Evolutionary conservation across 2,113 vertebrate species (phyloP), one percentile per base, ranked within the genome.

Genomic region (Pantherophis guttatus): DNA sequence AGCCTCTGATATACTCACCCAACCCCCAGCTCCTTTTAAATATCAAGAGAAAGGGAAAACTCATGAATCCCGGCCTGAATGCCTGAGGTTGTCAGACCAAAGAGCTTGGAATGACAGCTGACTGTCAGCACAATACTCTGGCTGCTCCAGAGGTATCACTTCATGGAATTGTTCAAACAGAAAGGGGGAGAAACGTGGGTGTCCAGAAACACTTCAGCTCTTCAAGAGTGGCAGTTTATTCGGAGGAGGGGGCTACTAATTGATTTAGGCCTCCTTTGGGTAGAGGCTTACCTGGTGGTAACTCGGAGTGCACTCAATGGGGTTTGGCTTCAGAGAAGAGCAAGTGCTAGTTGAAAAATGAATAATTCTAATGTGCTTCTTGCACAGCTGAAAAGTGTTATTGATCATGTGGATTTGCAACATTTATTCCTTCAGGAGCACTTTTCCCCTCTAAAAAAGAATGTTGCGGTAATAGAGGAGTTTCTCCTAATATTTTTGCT

Each of bases 91-190:
- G 95, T 97, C 97, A 97, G 97, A 97, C 97, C 96, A 98, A 98
- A 97, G 97, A 97, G 98, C 96, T 97, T 95, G 98, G 97, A 98
- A 97, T 98, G 98, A 98, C 98, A 98, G 97, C 98, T 98, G 98
- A 98, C 97, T 98, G 97, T 98, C 97, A 98, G 91, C 92, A 96
- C 97, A 97, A 96, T 97, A 97, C 96, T 97, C 65, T 93, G 95
- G 96, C 96, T 93, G 96, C 96, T 93, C 94, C 95, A 93, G 96
- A 97, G 97, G 97, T 97, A 97, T 97, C 97, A 98, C 92, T 97
- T 98, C 95, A 96, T 91, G 93, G 91, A 95, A 96, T 96, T 97
- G 95, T 97, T 97, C 92, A 95, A 97, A 96, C 88, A 94, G 91
- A 95, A 95, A 92, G 94, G 92, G 94, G 90, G 97, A 87, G 88